A percentile compares a stretch with the other conserved stretches of the same genome.
These are phyloP conservation scores for Leptatherina wallacei DNA, from an alignment of 2,797 vertebrate genomes.

Conservation along the genomic window DNA sequence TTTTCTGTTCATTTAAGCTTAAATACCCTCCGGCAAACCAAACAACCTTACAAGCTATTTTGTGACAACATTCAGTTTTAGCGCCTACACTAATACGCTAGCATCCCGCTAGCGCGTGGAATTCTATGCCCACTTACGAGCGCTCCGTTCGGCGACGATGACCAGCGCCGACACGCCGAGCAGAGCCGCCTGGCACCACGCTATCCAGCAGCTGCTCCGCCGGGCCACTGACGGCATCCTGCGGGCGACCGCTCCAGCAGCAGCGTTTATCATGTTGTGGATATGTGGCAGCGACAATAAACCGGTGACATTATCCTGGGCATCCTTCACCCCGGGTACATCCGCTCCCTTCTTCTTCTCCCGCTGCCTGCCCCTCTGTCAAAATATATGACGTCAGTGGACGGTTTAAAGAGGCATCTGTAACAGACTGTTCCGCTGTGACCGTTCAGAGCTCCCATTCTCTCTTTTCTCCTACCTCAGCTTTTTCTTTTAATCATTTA, in stretches of 20 bases:
- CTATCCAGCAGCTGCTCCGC: constrained; percentile 80
- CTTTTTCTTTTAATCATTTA: not conserved
- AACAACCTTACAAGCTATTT: not conserved
- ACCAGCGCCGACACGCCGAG: constrained; percentile 82
- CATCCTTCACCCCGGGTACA: constrained; percentile 58
- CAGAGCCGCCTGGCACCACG: constrained; percentile 83
- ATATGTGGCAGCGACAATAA: constrained; percentile 12
- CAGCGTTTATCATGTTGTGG: constrained; percentile 69
- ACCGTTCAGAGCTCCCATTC: constrained; percentile 2
- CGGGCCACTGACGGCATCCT: constrained; percentile 76
- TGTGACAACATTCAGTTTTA: not conserved
- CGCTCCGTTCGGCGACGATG: constrained; percentile 82
- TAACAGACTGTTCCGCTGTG: not conserved
- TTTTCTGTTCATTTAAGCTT: not conserved
- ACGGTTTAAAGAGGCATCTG: constrained; percentile 77
- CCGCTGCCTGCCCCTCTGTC: constrained; percentile 56
- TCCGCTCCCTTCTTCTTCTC: constrained; percentile 53
- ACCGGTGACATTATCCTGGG: constrained; percentile 55
- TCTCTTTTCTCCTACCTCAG: not conserved
- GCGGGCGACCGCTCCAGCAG: constrained; percentile 67
- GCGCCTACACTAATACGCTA: not conserved
- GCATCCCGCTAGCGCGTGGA: constrained; percentile 1
- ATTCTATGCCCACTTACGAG: constrained; percentile 80
- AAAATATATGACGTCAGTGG: constrained; percentile 81
- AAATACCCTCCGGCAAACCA: not conserved